Conservation (phyloP, 2,888 invertebrate species). For the Spilarctia lutea region DNA sequence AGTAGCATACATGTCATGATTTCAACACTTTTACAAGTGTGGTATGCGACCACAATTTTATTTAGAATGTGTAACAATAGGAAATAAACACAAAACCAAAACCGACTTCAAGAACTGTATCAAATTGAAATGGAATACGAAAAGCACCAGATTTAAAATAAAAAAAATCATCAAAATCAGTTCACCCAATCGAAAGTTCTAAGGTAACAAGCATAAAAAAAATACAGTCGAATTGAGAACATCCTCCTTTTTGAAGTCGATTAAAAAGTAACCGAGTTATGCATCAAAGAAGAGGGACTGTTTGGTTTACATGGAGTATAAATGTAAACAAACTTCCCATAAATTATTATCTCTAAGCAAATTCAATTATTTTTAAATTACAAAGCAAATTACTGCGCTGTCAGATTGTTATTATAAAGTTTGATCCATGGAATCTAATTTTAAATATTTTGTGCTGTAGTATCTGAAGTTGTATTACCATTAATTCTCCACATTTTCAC, state of each 20-base stretch:
- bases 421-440: background rate
- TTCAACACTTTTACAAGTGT: background rate
- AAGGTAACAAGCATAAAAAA: too few relatives aligned
- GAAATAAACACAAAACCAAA: too few relatives aligned
- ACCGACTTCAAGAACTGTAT: too few relatives aligned
- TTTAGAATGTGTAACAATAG: background rate
- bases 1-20: too few relatives aligned
- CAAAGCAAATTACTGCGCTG: conserved; percentile 4
- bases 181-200: too few relatives aligned
- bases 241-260: too few relatives aligned
- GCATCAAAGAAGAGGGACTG: background rate
- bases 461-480: too few relatives aligned
- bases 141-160: too few relatives aligned
- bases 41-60: background rate
- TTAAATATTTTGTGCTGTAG: background rate
- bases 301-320: background rate
- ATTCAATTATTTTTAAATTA: conserved; percentile 9
- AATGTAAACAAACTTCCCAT: background rate
- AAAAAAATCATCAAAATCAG: too few relatives aligned
- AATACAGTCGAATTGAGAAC: too few relatives aligned
- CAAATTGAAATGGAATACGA: too few relatives aligned
- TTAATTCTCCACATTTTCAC: background rate
- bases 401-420: background rate
- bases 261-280: background rate
- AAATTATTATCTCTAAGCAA: background rate